A percentile compares a stretch with the other conserved stretches of the same genome.
Conservation (phyloP, 2,113 vertebrate species). For the Formicarius rufipectus region DNA sequence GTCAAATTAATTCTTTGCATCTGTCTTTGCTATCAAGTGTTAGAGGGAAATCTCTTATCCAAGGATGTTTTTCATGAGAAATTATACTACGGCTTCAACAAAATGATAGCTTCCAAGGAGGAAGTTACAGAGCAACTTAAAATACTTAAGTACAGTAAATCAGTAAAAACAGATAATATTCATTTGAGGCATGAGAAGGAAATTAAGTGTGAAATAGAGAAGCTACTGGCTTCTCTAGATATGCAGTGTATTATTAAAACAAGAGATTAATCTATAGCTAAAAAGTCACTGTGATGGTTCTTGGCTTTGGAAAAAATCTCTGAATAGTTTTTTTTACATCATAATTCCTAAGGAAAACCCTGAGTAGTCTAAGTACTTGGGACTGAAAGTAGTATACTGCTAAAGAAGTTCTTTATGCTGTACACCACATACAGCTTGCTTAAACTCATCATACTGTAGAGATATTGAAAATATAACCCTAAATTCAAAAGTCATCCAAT, state of each 20-base stretch:
- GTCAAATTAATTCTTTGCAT: slow-evolving; percentile 41
- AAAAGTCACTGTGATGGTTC: neutral
- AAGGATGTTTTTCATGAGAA: slow-evolving; percentile 30
- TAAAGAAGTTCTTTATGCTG: neutral
- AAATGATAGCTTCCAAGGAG: slow-evolving; percentile 29
- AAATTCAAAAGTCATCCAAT: neutral
- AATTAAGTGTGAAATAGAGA: slow-evolving; percentile 49
- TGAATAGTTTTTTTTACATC: neutral
- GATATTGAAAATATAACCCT: neutral
- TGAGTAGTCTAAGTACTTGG: neutral
- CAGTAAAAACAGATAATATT: slow-evolving; percentile 20
- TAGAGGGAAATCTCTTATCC: slow-evolving; percentile 27
- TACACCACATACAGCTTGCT: neutral
- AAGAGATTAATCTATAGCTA: neutral
- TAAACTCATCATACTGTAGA: neutral
- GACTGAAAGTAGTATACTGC: neutral
- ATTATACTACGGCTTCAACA: slow-evolving; percentile 16
- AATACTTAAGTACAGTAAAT: slow-evolving; percentile 45
- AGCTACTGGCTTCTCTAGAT: neutral
- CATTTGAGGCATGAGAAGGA: slow-evolving; percentile 18
- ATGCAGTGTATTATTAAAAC: neutral
- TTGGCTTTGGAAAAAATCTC: neutral
- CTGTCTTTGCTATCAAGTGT: neutral
- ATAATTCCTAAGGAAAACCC: neutral
- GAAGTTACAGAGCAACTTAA: slow-evolving; percentile 38